Base-by-base conservation (phyloP, 2,113 vertebrate genomes). In the chimpanzee (Pan troglodytes) region DNA sequence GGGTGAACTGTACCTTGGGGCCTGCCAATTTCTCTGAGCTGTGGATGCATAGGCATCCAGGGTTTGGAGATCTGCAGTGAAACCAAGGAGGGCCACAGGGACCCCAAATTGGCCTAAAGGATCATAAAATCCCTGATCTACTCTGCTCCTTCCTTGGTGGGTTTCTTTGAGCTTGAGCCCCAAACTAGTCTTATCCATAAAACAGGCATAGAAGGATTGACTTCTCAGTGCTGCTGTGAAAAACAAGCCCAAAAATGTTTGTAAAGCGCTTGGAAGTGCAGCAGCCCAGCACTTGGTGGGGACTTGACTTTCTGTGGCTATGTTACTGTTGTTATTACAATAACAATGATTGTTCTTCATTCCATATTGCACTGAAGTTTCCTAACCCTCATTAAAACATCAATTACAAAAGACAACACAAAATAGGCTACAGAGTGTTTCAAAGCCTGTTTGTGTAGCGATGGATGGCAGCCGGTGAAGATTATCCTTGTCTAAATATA, bases 201-300 rank as follows among this genome's bases (percentile, higher is more conserved):
- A 68, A 11, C 1, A 59, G 18, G n/a, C 13, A 4, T 38, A 9
- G 61, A 8, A 35, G 18, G 67, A 9, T 23, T 8, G 18, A 27
- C 16, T n/a, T 7, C 59, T 72, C 6, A 2, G 75, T 2, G 59
- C 61, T 45, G 48, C 17, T 11, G 9, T 14, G 76, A 75, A 61
- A 73, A n/a, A 13, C 12, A 48, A 45, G n/a, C 1, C 5, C 50
- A 35, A 11, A 32, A 2, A 6, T 2, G 18, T 2, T 9, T 6
- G 8, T 0, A 3, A 2, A 11, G 40, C 1, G 1, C 20, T 1
- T 0, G 2, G n/a, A 6, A 52, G n/a, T 25, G n/a, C 8, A 1
- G 40, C 0, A 0, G 3, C 14, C 18, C 2, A 1, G 5, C 1
- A 2, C 0, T 2, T 0, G 52, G 20, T 1, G 35, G 43, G 32